These are phyloP conservation scores for Athetis lepigone DNA, from an alignment of 2,888 invertebrate species.

Conservation along the genomic window DNA sequence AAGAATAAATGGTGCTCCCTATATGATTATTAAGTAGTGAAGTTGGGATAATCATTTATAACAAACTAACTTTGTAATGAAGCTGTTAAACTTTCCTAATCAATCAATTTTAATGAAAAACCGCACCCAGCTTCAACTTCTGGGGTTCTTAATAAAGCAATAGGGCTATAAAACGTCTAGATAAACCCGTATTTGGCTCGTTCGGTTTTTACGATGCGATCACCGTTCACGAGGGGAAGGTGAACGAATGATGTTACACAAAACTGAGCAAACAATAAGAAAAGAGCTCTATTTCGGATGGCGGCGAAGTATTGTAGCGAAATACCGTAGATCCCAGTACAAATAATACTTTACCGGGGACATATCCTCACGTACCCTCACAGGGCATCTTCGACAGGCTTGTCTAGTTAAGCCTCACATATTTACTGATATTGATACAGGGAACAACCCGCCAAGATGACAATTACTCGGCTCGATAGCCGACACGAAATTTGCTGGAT, in stretches of 20 bases:
- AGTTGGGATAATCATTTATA: constrained; percentile 48
- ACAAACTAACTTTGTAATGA: constrained; percentile 48
- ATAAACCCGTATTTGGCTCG: constrained; percentile 42
- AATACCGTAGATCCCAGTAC: constrained; percentile 61
- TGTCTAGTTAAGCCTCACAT: constrained; percentile 72
- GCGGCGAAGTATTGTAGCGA: constrained; percentile 50
- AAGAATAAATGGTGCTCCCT: constrained; percentile 33
- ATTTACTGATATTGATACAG: constrained; percentile 84
- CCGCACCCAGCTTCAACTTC: constrained; percentile 45
- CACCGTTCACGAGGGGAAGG: constrained; percentile 42
- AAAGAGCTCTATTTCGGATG: constrained; percentile 46
- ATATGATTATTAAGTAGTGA: constrained; percentile 50
- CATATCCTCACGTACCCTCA: constrained; percentile 59
- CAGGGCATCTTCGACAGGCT: constrained; percentile 68
- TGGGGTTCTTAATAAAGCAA: constrained; percentile 53
- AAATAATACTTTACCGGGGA: constrained; percentile 61
- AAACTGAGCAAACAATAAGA: constrained; percentile 55
- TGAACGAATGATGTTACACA: constrained; percentile 49
- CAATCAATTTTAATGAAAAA: constrained; percentile 65
- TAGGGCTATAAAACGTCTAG: constrained; percentile 45
- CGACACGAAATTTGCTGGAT: constrained; percentile 39
- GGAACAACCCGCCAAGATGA: constrained; percentile 72
- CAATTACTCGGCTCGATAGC: constrained; percentile 73
- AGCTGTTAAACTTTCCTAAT: constrained; percentile 55
- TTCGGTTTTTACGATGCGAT: constrained; percentile 53